Base-by-base conservation (phyloP, 92 coral and sea anemone species). In the Epizoanthus scotinus region DNA sequence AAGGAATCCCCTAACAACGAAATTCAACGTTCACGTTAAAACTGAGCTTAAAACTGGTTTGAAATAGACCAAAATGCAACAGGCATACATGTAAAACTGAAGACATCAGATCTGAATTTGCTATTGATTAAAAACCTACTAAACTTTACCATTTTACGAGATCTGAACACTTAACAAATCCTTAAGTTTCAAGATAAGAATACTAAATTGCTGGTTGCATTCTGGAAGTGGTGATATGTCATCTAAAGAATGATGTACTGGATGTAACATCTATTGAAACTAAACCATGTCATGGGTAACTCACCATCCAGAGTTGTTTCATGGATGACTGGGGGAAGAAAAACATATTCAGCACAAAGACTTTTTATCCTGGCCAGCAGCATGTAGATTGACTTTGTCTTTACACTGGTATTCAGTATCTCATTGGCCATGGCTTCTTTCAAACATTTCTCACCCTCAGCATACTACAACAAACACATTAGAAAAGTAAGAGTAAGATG, bases 361-460 rank as follows among this genome's bases (percentile, higher is more conserved):
- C 82, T 53, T 59, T 82, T 85, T 22, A 87, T 78, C 72, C 85
- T 87, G 66, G 94, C 86, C 60, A 84, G 88, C 47, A 93, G 24
- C 63, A 92, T 73, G 71, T 90, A 81, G 52, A 47, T 47, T 47
- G 52, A 14, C 24, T 85, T 70, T 60, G 77, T 70, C 40, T 78
- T 70, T 49, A 82, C 87, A 78, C 83, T 91, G 66, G 81, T 79
- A 20, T 78, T 63, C n/a, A 90, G 63, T 15, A 86, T 71, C 27
- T 87, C 95, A 83, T 87, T 90, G 17, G 78, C 72, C 34, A 87
- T 75, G 42, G 85, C 91, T 60, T 78, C 83, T 34, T 73, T 84
- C 4, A 93, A 86, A 56, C 91, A 87, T 20, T 83, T 68, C 75
- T 89, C 93, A 70, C 98, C 98, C 25, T 95, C 95, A 26, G 94